Conservation (phyloP, 1,140 invertebrate species). For the Papilio machaon region DNA sequence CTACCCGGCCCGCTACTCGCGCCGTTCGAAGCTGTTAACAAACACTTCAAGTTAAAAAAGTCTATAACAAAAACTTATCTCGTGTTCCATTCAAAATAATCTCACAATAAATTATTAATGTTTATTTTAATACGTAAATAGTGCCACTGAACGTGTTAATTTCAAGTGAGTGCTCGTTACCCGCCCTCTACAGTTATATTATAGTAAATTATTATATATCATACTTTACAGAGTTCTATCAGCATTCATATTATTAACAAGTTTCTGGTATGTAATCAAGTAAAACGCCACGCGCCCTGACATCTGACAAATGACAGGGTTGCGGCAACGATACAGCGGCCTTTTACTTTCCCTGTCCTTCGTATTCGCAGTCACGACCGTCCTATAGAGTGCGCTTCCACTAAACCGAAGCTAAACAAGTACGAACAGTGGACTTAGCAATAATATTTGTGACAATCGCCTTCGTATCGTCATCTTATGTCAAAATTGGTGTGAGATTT, state of each 20-base stretch:
- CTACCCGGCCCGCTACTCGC: constrained; percentile 63
- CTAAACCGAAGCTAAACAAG: background rate
- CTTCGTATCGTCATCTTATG: too few relatives aligned
- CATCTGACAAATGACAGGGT: constrained; percentile 21
- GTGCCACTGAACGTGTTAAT: background rate
- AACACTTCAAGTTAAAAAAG: constrained; percentile 17
- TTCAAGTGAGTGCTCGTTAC: background rate
- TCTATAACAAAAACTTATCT: constrained; percentile 21
- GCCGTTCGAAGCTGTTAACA: constrained; percentile 73
- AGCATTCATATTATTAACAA: constrained; percentile 7
- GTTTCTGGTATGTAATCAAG: constrained; percentile 13
- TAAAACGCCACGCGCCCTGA: constrained; percentile 9
- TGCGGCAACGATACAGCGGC: constrained; percentile 26
- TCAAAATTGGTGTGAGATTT: too few relatives aligned
- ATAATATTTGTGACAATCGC: too few relatives aligned
- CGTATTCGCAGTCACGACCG: constrained; percentile 6
- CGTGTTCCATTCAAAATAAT: background rate
- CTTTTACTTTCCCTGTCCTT: constrained; percentile 39
- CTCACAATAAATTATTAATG: background rate
- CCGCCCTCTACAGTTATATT: constrained; percentile 4
- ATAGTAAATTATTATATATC: background rate
- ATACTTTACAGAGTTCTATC: background rate
- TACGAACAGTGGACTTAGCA: background rate
- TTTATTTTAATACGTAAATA: background rate
- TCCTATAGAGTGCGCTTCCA: constrained; percentile 11